A percentile compares a stretch with the other conserved stretches of the same genome.
Conservation (phyloP, 2,113 vertebrate genomes). For the Erythrocercus mccallii region DNA sequence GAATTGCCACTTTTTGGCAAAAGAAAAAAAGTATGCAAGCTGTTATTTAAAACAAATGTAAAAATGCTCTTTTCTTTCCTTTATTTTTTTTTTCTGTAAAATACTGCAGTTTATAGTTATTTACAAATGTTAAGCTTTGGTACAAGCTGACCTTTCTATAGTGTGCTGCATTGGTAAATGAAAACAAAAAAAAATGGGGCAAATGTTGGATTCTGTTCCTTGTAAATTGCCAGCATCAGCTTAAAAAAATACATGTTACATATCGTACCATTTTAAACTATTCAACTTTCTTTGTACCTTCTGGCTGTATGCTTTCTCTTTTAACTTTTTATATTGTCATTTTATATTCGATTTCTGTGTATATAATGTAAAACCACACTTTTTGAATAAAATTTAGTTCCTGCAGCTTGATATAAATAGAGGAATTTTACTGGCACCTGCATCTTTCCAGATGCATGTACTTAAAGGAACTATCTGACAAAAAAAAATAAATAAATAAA, state of each 20-base stretch:
- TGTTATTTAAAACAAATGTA: slow-evolving; percentile 79
- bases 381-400: slow-evolving; percentile 93
- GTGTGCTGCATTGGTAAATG: slow-evolving; percentile 83
- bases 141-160: slow-evolving; percentile 87
- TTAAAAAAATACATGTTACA: slow-evolving; percentile 90
- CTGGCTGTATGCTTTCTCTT: slow-evolving; percentile 96
- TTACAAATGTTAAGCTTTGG: slow-evolving; percentile 95
- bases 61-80: slow-evolving; percentile 70
- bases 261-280: slow-evolving; percentile 93
- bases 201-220: slow-evolving; percentile 78
- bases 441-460: slow-evolving; percentile 88
- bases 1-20: slow-evolving; percentile 71
- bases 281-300: slow-evolving; percentile 96
- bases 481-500: slow-evolving; percentile 79
- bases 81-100: slow-evolving; percentile 78
- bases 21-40: slow-evolving; percentile 70
- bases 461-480: slow-evolving; percentile 83
- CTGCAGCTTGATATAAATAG: slow-evolving; percentile 91
- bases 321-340: slow-evolving; percentile 99
- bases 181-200: slow-evolving; percentile 73
- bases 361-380: slow-evolving; percentile 94
- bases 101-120: slow-evolving; percentile 92
- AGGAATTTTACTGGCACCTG: slow-evolving; percentile 85
- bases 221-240: slow-evolving; percentile 92
- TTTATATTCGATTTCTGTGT: slow-evolving; percentile 98